These are phyloP conservation scores for Aurelia coerulea DNA, from an alignment of 30 jellyfish, hydroid and myxozoan genomes.

Conservation along the genomic window DNA sequence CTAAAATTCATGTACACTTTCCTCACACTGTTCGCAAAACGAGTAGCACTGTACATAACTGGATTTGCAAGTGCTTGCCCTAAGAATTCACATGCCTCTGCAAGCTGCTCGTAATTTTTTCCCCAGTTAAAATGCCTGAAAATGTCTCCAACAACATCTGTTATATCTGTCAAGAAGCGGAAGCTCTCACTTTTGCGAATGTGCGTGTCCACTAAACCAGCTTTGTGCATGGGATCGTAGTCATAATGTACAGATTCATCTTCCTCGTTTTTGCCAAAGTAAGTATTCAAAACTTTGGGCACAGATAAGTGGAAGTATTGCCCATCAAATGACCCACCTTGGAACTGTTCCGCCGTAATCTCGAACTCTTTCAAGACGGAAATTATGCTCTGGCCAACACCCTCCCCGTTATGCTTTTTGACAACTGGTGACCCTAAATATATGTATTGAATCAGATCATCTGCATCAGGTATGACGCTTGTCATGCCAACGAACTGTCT, in stretches of 20 bases:
- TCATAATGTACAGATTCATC: constrained; percentile 31
- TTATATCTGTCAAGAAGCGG: constrained; percentile 24
- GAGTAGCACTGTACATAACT: constrained; percentile 40
- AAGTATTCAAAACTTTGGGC: constrained; percentile 23
- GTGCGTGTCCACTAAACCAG: constrained; percentile 32
- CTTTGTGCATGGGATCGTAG: constrained; percentile 36
- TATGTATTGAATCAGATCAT: constrained; percentile 8
- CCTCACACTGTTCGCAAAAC: constrained; percentile 24
- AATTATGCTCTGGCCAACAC: constrained; percentile 22
- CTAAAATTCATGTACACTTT: constrained; percentile 22
- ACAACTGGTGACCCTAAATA: constrained; percentile 31
- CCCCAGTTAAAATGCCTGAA: constrained; percentile 50
- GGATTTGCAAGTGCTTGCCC: constrained; percentile 31
- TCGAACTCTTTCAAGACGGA: constrained; percentile 36
- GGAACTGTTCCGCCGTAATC: constrained; percentile 23
- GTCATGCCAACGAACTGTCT: constrained; percentile 18
- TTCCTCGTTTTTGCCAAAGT: constrained; percentile 17
- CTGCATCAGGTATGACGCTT: constrained; percentile 26
- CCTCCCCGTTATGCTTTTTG: constrained; percentile 32
- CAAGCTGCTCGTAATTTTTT: constrained; percentile 18
- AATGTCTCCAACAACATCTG: constrained; percentile 27
- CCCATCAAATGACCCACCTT: constrained; percentile 57
- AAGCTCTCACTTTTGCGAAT: constrained; percentile 19
- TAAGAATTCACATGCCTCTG: constrained; percentile 14
- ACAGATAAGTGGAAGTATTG: constrained; percentile 35